Evolutionary conservation across 1,140 invertebrate genomes (phyloP).

Genomic region (Dryas iulia): DNA sequence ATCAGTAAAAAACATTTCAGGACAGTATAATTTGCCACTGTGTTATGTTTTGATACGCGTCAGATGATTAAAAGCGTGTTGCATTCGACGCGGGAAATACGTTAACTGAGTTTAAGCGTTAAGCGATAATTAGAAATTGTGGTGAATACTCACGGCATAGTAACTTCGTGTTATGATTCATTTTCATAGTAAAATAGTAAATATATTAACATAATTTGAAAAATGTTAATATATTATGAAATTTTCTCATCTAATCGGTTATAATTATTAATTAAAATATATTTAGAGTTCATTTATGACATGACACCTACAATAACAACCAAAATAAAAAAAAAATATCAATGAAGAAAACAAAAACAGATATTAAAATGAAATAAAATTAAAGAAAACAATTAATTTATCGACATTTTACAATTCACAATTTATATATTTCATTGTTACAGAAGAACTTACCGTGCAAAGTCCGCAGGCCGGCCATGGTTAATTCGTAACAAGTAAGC

Average conservation of each 20-base stretch:
- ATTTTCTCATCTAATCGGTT: too few species aligned
- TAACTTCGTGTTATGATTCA: neutral
- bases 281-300: too few species aligned
- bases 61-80: conserved; percentile 1
- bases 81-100: conserved; percentile 17
- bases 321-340: too few species aligned
- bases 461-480: conserved; percentile 33
- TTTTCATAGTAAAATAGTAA: neutral
- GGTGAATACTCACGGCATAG: neutral
- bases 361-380: conserved; percentile 26
- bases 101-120: conserved; percentile 7
- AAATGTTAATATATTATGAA: too few species aligned
- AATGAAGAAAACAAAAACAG: too few species aligned
- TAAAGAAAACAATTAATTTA: too few species aligned
- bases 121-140: neutral
- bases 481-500: conserved; percentile 23
- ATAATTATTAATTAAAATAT: too few species aligned
- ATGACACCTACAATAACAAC: too few species aligned
- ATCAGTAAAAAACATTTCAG: neutral
- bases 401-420: conserved; percentile 33
- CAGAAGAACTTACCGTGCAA: conserved; percentile 43
- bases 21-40: neutral
- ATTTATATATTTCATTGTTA: conserved; percentile 39
- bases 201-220: neutral
- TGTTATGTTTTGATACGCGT: neutral